These are phyloP conservation scores for Pantherophis guttatus DNA, from an alignment of 2,113 vertebrate species.

Conservation along the genomic window DNA sequence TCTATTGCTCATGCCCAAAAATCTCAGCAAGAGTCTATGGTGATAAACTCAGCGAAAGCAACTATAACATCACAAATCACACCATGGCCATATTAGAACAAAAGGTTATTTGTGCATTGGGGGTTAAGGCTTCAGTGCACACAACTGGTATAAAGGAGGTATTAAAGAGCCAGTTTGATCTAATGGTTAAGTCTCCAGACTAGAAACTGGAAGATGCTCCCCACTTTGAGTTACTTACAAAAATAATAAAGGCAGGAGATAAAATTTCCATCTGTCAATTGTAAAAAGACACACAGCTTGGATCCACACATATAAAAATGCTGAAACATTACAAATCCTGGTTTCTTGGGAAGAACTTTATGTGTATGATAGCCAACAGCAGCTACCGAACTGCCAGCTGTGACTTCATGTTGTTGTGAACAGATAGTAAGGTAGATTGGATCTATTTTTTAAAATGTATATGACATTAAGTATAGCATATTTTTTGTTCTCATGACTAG, in stretches of 20 bases:
- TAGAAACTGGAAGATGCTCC: background rate
- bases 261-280: background rate
- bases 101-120: background rate
- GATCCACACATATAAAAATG: background rate
- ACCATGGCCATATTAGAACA: background rate
- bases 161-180: background rate
- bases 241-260: background rate
- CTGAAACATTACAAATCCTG: background rate
- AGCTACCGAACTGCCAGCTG: background rate
- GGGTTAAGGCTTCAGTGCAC: background rate
- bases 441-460: background rate
- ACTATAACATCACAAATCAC: background rate
- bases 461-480: background rate
- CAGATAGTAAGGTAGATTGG: background rate
- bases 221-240: background rate
- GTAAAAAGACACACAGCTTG: background rate
- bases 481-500: background rate
- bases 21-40: slow-evolving; percentile 36
- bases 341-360: background rate
- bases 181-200: background rate
- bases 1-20: slow-evolving; percentile 6
- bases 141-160: background rate
- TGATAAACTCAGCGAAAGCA: slow-evolving; percentile 17
- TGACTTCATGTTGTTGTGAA: background rate
- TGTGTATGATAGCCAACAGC: background rate